These are phyloP conservation scores for Glaucopsyche alexis DNA, from an alignment of 2,888 invertebrate genomes.

Conservation along the genomic window DNA sequence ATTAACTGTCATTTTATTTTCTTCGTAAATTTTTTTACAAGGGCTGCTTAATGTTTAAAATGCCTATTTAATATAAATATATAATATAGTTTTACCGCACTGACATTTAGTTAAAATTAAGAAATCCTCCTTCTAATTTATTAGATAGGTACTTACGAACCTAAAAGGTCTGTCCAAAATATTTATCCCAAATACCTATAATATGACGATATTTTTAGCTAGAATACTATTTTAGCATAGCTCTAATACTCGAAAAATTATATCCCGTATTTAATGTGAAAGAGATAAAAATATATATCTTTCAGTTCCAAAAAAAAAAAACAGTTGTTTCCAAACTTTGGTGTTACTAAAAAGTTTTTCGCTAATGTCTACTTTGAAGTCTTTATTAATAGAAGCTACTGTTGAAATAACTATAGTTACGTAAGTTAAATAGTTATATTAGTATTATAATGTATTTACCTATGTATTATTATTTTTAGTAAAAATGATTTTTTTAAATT, in stretches of 20 bases:
- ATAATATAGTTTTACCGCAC: background rate
- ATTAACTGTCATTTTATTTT: too few relatives aligned
- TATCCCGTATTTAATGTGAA: too few relatives aligned
- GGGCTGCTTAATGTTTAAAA: too few relatives aligned
- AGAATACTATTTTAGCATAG: background rate
- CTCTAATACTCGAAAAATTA: background rate
- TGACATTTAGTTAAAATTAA: background rate
- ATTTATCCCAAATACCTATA: background rate
- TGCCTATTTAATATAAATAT: background rate
- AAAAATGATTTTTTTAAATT: too few relatives aligned
- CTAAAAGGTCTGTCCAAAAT: conserved; percentile 14
- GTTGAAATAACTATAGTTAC: background rate
- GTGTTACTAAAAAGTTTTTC: background rate
- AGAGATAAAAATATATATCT: conserved; percentile 1
- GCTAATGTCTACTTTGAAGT: background rate
- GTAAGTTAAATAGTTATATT: background rate
- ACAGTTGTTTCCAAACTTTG: background rate
- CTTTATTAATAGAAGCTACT: background rate
- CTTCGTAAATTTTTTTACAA: too few relatives aligned
- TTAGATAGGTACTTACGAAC: background rate
- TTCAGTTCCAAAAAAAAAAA: background rate
- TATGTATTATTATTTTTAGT: too few relatives aligned
- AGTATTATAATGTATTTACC: background rate
- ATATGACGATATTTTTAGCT: background rate
- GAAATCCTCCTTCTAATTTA: background rate